phyloP scores from a whole-genome alignment of 2,113 vertebrate species.

The Cheirogaleus medius region DNA sequence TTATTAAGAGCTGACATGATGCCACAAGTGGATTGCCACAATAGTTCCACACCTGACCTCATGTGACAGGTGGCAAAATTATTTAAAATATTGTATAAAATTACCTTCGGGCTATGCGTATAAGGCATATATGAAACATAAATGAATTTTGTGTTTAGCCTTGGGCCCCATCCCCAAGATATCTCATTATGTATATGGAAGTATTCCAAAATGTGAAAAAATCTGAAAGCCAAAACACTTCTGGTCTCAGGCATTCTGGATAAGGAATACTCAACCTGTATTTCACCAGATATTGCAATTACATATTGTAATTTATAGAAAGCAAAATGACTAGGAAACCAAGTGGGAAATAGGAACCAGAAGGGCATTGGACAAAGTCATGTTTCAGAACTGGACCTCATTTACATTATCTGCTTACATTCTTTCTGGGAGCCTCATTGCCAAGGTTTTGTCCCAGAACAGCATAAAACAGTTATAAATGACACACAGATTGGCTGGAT shows the following conservation, averaged over 20 bases:
- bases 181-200: neutral
- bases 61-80: neutral
- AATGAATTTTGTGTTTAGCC: neutral
- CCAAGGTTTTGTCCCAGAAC: slow-evolving; percentile 31
- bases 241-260: neutral
- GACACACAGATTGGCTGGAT: slow-evolving; percentile 1
- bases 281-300: neutral
- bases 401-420: neutral
- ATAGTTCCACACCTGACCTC: neutral
- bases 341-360: neutral
- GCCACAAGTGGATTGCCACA: neutral
- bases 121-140: neutral
- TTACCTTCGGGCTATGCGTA: neutral
- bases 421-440: slow-evolving; percentile 27
- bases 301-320: neutral
- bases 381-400: neutral
- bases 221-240: neutral
- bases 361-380: neutral
- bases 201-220: neutral
- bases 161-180: neutral
- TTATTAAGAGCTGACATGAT: neutral
- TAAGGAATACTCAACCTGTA: neutral
- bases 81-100: neutral
- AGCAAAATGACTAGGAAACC: neutral
- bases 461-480: slow-evolving; percentile 51